Conservation (phyloP, 2,113 vertebrate species). For the Pangasianodon hypophthalmus region DNA sequence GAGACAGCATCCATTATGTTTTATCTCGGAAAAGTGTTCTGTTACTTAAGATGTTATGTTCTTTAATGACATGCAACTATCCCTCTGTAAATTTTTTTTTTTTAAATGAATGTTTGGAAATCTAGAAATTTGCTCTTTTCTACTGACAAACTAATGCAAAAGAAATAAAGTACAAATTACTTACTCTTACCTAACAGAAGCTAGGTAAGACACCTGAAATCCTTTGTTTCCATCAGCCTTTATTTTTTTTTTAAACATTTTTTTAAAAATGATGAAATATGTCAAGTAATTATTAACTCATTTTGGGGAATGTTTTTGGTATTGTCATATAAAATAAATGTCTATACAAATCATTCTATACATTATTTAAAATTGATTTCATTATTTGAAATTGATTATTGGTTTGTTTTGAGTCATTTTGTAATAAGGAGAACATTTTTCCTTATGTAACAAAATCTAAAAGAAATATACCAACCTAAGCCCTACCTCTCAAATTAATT, state of each 20-base stretch:
- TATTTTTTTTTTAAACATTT: background rate
- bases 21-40: background rate
- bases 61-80: background rate
- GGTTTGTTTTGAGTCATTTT: background rate
- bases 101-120: background rate
- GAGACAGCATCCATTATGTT: background rate
- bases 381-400: too few relatives aligned
- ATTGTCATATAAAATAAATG: background rate
- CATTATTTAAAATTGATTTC: background rate
- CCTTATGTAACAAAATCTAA: background rate
- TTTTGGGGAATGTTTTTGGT: background rate
- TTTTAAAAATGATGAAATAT: background rate
- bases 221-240: background rate
- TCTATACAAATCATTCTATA: background rate
- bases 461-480: background rate
- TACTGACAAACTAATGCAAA: background rate
- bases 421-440: background rate
- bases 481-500: background rate
- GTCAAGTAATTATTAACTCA: background rate
- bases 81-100: background rate
- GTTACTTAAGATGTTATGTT: background rate
- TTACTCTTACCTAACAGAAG: background rate
- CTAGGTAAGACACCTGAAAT: background rate
- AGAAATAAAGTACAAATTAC: background rate
- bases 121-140: background rate